Conservation (phyloP, 1,140 invertebrate species). For the Drosophila ogumai region DNA sequence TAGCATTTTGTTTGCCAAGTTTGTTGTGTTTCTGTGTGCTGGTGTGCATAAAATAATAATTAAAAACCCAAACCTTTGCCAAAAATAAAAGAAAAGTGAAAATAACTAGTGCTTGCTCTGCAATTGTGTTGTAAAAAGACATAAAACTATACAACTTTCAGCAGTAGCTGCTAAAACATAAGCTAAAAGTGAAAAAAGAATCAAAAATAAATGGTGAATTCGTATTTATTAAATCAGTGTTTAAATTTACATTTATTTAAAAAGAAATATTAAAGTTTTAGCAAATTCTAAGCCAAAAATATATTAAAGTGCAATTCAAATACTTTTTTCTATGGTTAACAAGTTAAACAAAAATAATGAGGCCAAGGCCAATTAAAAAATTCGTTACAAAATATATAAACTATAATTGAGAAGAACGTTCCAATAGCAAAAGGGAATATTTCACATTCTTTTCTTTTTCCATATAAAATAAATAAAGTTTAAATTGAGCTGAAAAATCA, state of each 20-base stretch:
- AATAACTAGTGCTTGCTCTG: background rate
- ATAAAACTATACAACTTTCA: background rate
- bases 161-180: no score
- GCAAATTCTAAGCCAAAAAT: background rate
- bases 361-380: background rate
- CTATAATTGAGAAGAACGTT: no score
- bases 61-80: conserved; percentile 7
- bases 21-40: conserved; percentile 27
- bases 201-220: background rate
- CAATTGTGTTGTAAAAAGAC: background rate
- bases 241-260: no score
- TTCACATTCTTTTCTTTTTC: background rate
- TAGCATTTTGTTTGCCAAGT: conserved; percentile 66
- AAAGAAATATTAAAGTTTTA: no score
- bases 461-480: background rate
- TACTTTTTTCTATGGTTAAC: no score
- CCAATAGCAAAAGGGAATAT: background rate
- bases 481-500: background rate
- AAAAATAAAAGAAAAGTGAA: conserved; percentile 16
- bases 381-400: background rate
- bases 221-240: background rate
- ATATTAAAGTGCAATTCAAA: background rate
- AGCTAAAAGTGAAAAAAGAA: background rate
- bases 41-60: conserved; percentile 42
- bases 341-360: no score